Evolutionary conservation across 1,140 invertebrate species (phyloP), one percentile per base, ranked within the genome.

Genomic region (Drosophila guanche): DNA sequence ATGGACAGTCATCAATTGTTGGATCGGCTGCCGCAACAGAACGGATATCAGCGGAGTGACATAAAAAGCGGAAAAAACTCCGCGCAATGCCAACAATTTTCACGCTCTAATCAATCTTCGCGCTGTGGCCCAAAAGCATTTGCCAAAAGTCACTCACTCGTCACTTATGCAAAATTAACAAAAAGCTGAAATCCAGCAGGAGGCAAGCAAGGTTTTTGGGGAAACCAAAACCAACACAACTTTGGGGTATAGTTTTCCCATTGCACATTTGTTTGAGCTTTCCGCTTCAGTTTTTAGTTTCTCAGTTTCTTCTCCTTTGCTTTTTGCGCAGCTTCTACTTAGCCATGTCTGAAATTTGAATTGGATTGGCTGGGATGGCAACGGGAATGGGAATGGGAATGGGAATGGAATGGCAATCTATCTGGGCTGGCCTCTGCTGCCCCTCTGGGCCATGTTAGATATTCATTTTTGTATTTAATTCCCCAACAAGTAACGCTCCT

Each of bases 121-220:
- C 51, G 71, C 80, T 67, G 46, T 77, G 71, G 59, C 45, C 80
- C 72, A 66, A 73, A 76, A 85, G 73, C 73, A 74, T 57, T 83
- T 79, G 62, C 74, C 69, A 88, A 88, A 86, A 88, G 83, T 88
- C 83, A 86, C 83, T 83, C 83, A 88, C 78, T 88, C 83, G 83
- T 88, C 83, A 79, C 83, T 88, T 83, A 79, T 88, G 83, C 84
- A 69, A 88, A 88, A 88, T 88, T 88, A 88, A 79, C 83, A 88
- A 78, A 88, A 86, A 76, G 58, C 20, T 40, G 43, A 66, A 66
- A 42, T 50, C 25, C 20, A 47, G 43, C 7, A 54, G 22, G 6
- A 45, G 7, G 16, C 12, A 20, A 37, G 42, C 48, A 33, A 5
- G 4, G 10, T 12, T 47, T 10, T 14, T 59, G 55, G 56, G 37